Percentiles rank a stretch among this genome's conserved stretches.
Conservation (phyloP, 2,797 vertebrate genomes). For the Sebastiscus albofasciatus region DNA sequence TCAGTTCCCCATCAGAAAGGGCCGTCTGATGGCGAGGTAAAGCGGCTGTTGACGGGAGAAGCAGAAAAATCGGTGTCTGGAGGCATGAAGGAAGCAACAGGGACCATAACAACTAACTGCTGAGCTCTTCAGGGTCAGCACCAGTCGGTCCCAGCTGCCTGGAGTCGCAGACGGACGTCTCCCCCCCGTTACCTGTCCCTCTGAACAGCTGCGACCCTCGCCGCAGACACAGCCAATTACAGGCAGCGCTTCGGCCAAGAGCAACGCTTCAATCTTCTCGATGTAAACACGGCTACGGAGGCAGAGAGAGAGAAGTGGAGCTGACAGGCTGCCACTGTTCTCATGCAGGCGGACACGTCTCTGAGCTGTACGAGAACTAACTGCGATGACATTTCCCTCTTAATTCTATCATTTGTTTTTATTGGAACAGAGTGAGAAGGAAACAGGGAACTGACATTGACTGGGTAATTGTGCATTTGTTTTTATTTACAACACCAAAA, state of each 20-base stretch:
- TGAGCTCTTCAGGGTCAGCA: slow-evolving; percentile 24
- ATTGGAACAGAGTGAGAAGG: background rate
- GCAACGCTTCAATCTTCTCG: slow-evolving; percentile 24
- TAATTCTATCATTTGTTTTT: background rate
- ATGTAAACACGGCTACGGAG: slow-evolving; percentile 22
- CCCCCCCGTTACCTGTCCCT: slow-evolving; percentile 42
- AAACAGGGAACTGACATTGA: background rate
- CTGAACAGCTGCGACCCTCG: slow-evolving; percentile 62
- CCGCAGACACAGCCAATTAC: slow-evolving; percentile 67
- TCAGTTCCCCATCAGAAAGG: too few species aligned
- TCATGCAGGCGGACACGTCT: background rate
- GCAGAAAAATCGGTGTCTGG: background rate
- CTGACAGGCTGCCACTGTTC: slow-evolving; percentile 31
- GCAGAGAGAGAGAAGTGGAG: background rate
- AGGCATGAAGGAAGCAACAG: slow-evolving; percentile 22
- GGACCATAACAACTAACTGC: background rate
- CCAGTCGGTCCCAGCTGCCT: slow-evolving; percentile 52
- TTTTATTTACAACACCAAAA: background rate
- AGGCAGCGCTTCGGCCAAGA: slow-evolving; percentile 20
- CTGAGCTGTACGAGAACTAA: background rate
- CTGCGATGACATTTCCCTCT: background rate
- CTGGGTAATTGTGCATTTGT: background rate
- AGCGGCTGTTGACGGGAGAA: too few species aligned
- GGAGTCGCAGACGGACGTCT: slow-evolving; percentile 20
- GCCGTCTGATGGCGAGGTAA: too few species aligned